A percentile compares a stretch with the other conserved stretches of the same genome.
These are phyloP conservation scores for Odontamblyopus lacepedii DNA, from an alignment of 2,797 vertebrate species.

Conservation along the genomic window DNA sequence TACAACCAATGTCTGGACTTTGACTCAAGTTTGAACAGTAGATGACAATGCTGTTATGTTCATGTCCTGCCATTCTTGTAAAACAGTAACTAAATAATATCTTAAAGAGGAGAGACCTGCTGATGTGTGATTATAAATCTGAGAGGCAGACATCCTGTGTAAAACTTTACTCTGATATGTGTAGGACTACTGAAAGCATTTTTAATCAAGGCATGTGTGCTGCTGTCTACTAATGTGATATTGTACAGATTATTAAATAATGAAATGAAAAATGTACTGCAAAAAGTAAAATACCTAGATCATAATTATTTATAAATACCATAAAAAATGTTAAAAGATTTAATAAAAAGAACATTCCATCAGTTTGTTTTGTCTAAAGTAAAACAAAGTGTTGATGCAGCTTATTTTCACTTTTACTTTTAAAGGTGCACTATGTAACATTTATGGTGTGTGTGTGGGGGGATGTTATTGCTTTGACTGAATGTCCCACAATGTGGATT, in stretches of 20 bases:
- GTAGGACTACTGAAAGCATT: neutral
- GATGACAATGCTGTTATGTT: neutral
- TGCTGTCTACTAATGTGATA: too few species aligned
- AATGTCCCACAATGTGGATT: neutral
- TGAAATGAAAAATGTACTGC: too few species aligned
- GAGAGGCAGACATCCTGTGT: neutral
- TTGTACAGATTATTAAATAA: too few species aligned
- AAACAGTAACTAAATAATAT: slow-evolving; percentile 1
- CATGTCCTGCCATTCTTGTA: neutral
- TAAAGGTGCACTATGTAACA: too few species aligned
- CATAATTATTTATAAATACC: neutral
- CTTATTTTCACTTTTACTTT: too few species aligned
- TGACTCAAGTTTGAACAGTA: slow-evolving; percentile 27
- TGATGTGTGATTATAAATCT: slow-evolving; percentile 1
- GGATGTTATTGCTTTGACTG: neutral
- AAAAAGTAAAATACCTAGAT: neutral
- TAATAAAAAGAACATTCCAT: neutral
- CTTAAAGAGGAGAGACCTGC: slow-evolving; percentile 2
- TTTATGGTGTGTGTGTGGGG: too few species aligned
- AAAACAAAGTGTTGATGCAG: neutral
- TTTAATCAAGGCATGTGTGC: too few species aligned
- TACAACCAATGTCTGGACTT: slow-evolving; percentile 53
- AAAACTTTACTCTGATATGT: neutral
- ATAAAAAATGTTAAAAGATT: too few species aligned
- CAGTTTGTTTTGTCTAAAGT: neutral